phyloP scores from a whole-genome alignment of 2,113 vertebrate species.

The Lepus americanus region DNA sequence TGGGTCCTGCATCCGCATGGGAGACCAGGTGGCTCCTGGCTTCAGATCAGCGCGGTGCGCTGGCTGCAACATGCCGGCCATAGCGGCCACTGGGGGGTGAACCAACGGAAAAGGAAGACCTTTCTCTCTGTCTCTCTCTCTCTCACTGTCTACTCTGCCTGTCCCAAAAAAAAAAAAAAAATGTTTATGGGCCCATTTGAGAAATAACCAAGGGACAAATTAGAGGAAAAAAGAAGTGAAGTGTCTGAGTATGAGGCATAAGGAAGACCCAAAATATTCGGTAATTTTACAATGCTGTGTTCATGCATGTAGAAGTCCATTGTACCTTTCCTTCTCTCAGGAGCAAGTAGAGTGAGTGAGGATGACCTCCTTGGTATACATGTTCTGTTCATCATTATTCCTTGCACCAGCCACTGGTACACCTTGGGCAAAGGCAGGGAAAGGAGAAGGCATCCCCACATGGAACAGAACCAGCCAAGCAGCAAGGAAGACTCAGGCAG shows the following conservation, averaged over 20 bases:
- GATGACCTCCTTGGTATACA: background rate
- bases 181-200: background rate
- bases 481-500: background rate
- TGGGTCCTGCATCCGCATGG: too few relatives aligned
- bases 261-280: background rate
- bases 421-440: slow-evolving; percentile 55
- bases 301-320: background rate
- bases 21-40: too few relatives aligned
- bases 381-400: background rate
- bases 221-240: background rate
- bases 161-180: too few relatives aligned
- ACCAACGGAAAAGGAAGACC: too few relatives aligned
- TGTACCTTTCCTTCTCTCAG: slow-evolving; percentile 8
- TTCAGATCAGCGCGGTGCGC: too few relatives aligned
- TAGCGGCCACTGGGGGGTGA: too few relatives aligned
- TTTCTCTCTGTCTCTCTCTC: too few relatives aligned
- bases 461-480: slow-evolving; percentile 4
- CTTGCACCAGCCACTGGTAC: background rate
- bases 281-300: background rate
- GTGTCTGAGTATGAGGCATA: background rate
- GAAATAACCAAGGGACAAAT: background rate
- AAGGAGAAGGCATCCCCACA: slow-evolving; percentile 1
- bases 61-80: too few relatives aligned
- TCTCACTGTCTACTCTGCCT: too few relatives aligned
- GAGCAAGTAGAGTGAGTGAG: background rate